phyloP scores from a whole-genome alignment of 2,797 vertebrate species.

The Scolopax rusticola region DNA sequence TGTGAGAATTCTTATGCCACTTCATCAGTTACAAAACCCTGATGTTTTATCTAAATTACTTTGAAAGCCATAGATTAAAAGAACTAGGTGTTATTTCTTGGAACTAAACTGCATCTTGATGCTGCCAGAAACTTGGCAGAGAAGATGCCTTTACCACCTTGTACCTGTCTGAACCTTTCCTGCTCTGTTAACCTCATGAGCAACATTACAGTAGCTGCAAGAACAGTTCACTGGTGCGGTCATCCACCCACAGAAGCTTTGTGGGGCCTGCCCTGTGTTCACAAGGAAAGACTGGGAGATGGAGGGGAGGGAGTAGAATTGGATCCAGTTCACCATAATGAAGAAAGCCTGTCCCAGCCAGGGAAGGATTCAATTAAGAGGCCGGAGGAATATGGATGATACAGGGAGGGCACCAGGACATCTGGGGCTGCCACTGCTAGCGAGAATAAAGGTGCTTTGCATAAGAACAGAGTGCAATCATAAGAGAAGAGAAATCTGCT shows the following conservation, averaged over 20 bases:
- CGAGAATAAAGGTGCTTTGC: slow-evolving; percentile 53
- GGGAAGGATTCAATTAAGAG: slow-evolving; percentile 66
- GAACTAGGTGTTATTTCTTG: background rate
- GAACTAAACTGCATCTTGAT: background rate
- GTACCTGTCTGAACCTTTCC: slow-evolving; percentile 20
- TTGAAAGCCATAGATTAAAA: background rate
- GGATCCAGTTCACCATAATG: slow-evolving; percentile 47
- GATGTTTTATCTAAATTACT: background rate
- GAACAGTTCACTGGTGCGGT: background rate
- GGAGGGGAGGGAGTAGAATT: slow-evolving; percentile 37
- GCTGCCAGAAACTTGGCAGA: slow-evolving; percentile 12
- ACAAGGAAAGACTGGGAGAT: background rate
- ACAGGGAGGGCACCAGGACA: slow-evolving; percentile 25
- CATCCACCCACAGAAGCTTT: slow-evolving; percentile 42
- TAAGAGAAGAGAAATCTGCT: slow-evolving; percentile 43
- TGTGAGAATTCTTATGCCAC: background rate
- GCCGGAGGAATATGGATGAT: background rate
- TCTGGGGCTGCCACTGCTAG: slow-evolving; percentile 38
- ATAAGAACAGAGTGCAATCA: slow-evolving; percentile 1
- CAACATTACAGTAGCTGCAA: slow-evolving; percentile 18
- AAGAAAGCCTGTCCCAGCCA: slow-evolving; percentile 50
- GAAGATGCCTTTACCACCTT: background rate
- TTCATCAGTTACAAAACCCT: background rate
- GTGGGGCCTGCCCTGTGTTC: slow-evolving; percentile 20
- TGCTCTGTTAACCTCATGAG: slow-evolving; percentile 6